Percentiles rank a stretch among this genome's conserved stretches.
Evolutionary conservation across 2,888 invertebrate species (phyloP).

Genomic region (Sphaerophoria taeniata): DNA sequence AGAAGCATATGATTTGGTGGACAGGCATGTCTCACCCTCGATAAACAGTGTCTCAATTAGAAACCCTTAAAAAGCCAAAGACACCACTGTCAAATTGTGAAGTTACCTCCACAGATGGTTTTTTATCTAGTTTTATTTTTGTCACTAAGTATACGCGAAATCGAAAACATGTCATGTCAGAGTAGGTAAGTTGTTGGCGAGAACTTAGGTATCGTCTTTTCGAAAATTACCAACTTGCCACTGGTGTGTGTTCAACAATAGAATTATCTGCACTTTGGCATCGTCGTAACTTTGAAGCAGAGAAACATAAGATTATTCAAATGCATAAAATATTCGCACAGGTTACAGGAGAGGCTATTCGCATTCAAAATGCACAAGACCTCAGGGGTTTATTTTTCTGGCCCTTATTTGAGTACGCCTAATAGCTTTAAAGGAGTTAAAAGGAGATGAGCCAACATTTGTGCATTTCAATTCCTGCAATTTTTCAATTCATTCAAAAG

Average conservation of each 20-base stretch:
- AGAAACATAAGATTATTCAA: neutral
- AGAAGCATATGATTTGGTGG: too few species aligned
- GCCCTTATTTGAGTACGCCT: too few species aligned
- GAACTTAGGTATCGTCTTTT: neutral
- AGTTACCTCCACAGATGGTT: too few species aligned
- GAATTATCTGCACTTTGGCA: slow-evolving; percentile 71
- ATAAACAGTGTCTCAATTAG: too few species aligned
- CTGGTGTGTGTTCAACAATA: slow-evolving; percentile 46
- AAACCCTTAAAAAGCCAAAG: neutral
- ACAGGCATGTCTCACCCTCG: too few species aligned
- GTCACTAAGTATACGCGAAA: slow-evolving; percentile 39
- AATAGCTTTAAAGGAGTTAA: too few species aligned
- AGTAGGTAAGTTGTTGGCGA: neutral
- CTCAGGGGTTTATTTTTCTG: too few species aligned
- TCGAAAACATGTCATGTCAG: slow-evolving; percentile 52
- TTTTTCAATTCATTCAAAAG: neutral
- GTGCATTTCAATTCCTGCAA: too few species aligned
- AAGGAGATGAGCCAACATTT: too few species aligned
- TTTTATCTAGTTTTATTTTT: slow-evolving; percentile 49
- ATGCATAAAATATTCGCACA: slow-evolving; percentile 36
- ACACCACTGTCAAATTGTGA: slow-evolving; percentile 7
- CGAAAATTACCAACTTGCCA: slow-evolving; percentile 56
- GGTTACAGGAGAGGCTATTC: slow-evolving; percentile 18
- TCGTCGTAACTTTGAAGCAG: slow-evolving; percentile 16
- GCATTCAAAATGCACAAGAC: too few species aligned